These are phyloP conservation scores for Argyresthia albistria DNA, from an alignment of 2,888 invertebrate species.

Conservation along the genomic window DNA sequence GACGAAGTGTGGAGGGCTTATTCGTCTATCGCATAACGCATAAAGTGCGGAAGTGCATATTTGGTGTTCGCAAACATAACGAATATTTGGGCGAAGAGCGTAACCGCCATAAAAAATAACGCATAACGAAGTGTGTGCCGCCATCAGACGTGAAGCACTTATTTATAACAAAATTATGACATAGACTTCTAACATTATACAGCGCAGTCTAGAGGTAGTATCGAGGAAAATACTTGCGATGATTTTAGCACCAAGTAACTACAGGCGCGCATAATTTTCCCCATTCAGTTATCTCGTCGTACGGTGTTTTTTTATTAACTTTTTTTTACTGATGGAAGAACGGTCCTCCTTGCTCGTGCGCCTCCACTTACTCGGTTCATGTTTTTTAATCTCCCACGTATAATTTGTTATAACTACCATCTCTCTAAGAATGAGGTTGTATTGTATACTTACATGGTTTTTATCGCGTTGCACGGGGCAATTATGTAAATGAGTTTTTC, in stretches of 20 bases:
- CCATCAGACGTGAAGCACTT: too few species aligned
- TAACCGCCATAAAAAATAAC: too few species aligned
- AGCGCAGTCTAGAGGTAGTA: too few species aligned
- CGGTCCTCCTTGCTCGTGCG: slow-evolving; percentile 1
- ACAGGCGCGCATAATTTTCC: slow-evolving; percentile 1
- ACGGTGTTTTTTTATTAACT: background rate
- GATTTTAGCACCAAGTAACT: background rate
- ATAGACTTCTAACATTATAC: too few species aligned
- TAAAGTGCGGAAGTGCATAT: too few species aligned
- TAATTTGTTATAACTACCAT: slow-evolving; percentile 2
- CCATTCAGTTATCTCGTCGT: background rate
- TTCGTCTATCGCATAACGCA: too few species aligned
- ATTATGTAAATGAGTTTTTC: background rate
- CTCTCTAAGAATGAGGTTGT: background rate
- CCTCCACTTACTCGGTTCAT: background rate
- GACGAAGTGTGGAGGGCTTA: too few species aligned
- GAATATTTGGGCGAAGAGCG: too few species aligned
- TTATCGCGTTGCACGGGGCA: background rate
- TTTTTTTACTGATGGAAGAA: background rate
- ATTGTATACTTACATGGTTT: slow-evolving; percentile 1
- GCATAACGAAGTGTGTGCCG: too few species aligned
- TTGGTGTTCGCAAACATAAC: too few species aligned
- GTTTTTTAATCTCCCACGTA: background rate
- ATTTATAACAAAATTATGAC: too few species aligned
- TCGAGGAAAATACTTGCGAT: too few species aligned